Evolutionary conservation across 2,888 invertebrate genomes (phyloP), one percentile per base, ranked within the genome.

Genomic region (Chrysolina oricalcia): DNA sequence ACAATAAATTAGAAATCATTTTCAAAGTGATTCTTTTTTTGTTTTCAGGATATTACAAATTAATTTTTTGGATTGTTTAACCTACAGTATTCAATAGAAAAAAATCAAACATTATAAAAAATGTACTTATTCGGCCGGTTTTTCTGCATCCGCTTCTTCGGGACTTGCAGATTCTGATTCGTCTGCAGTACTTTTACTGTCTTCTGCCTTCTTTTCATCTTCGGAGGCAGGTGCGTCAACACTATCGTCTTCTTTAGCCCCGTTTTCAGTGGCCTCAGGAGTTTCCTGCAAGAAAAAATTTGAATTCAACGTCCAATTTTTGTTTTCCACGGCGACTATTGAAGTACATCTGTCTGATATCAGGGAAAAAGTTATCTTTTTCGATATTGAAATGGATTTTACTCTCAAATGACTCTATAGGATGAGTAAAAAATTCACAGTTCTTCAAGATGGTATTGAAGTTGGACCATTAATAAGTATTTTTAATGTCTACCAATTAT

Each of bases 201-300:
- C 77, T 66, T 83, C 85, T 21, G 85, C 86, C 75, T 83, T 85
- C 72, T 86, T 83, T 68, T 86, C 86, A 48, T 84, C 85, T 73
- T 85, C 86, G 35, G 83, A 83, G 72, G 86, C 85, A 64, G 86
- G 83, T 62, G 84, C 83, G 76, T 87, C 87, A 63, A 82, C 86
- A 75, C 85, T 86, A 68, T 88, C n/a, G n/a, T n/a, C 87, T 76
- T 87, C 87, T 82, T 88, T 88, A 21, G 87, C 87, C 8, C 88
- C 88, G 70, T 88, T 88, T 77, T 88, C 88, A 59, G 87, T 87
- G 40, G 87, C 84, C 75, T 86, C 86, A 56, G 80, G 70, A 69
- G 84, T 82, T 81, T 85, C 74, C 74, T 75, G 63, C 17, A 69
- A 76, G 40, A 72, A n/a, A 64, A n/a, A 40, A 50, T 65, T 48